These are phyloP conservation scores for Albula goreensis DNA, from an alignment of 2,113 vertebrate genomes.

Conservation along the genomic window DNA sequence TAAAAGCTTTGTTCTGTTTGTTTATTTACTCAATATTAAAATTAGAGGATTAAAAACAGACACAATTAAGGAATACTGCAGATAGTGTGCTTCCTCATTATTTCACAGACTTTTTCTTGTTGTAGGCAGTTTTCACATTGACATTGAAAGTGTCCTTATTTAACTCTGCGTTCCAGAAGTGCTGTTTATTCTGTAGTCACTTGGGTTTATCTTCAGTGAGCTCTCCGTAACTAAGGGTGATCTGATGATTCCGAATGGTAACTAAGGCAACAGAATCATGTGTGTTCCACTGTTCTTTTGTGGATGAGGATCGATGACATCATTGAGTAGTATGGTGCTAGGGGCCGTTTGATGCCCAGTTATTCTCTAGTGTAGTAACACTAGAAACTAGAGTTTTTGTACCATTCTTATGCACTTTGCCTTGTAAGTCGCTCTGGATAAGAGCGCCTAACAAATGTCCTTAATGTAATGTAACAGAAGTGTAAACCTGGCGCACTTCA, in stretches of 20 bases:
- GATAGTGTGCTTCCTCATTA: slow-evolving; percentile 1
- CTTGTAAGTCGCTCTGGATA: no score
- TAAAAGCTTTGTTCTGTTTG: background rate
- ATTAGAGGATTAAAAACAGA: background rate
- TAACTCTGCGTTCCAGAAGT: background rate
- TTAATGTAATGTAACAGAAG: no score
- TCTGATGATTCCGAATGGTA: background rate
- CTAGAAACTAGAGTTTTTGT: no score
- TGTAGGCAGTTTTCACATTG: background rate
- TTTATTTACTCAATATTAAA: slow-evolving; percentile 9
- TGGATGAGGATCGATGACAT: background rate
- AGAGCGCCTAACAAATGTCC: no score
- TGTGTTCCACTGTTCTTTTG: no score
- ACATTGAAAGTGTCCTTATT: background rate
- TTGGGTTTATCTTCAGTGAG: no score
- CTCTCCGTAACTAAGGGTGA: background rate
- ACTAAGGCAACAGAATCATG: no score
- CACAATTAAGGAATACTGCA: background rate
- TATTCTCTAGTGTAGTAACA: no score
- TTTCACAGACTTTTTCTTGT: background rate
- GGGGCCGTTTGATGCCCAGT: background rate
- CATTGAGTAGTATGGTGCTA: background rate
- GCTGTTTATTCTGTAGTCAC: no score
- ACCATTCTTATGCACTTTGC: no score
- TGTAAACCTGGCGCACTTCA: no score